phyloP scores from a whole-genome alignment of 2,888 invertebrate species.

The Seladonia tumulorum region DNA sequence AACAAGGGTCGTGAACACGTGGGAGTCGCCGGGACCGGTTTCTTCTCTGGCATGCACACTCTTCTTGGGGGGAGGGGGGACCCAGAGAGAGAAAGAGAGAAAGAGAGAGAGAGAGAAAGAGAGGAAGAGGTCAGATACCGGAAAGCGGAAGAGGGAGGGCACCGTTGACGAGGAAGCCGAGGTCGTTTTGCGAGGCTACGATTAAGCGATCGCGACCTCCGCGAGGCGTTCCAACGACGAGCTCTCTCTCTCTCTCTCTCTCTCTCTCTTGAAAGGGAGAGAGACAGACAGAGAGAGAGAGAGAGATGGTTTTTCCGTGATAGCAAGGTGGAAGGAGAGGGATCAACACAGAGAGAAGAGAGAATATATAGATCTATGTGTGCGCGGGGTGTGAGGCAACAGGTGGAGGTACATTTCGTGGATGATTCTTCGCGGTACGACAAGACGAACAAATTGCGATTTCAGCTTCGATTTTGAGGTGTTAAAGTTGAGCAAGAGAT shows the following conservation, averaged over 20 bases:
- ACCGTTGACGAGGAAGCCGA: slow-evolving; percentile 55
- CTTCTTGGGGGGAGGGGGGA: slow-evolving; percentile 6
- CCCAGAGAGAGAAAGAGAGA: slow-evolving; percentile 11
- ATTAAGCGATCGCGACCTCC: slow-evolving; percentile 42
- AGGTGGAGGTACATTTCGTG: neutral
- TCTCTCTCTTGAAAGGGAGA: neutral
- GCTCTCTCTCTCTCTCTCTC: neutral
- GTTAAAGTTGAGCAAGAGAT: neutral
- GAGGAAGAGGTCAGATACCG: slow-evolving; percentile 38
- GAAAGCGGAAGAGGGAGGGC: slow-evolving; percentile 51
- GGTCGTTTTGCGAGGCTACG: slow-evolving; percentile 57
- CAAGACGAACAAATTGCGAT: neutral
- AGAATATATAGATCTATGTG: neutral
- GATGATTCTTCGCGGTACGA: neutral
- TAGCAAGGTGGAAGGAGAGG: neutral
- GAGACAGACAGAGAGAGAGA: neutral
- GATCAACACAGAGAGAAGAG: slow-evolving; percentile 9
- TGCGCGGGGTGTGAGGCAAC: slow-evolving; percentile 6
- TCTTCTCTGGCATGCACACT: slow-evolving; percentile 70
- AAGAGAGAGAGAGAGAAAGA: slow-evolving; percentile 6
- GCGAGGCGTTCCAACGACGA: slow-evolving; percentile 33
- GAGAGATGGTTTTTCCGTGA: neutral
- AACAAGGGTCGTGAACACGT: slow-evolving; percentile 64
- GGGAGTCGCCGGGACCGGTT: slow-evolving; percentile 68
- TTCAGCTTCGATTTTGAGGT: neutral